A percentile compares a stretch with the other conserved stretches of the same genome.
These are phyloP conservation scores for Hydrochoerus hydrochaeris DNA, from an alignment of 2,113 vertebrate genomes.

Conservation along the genomic window DNA sequence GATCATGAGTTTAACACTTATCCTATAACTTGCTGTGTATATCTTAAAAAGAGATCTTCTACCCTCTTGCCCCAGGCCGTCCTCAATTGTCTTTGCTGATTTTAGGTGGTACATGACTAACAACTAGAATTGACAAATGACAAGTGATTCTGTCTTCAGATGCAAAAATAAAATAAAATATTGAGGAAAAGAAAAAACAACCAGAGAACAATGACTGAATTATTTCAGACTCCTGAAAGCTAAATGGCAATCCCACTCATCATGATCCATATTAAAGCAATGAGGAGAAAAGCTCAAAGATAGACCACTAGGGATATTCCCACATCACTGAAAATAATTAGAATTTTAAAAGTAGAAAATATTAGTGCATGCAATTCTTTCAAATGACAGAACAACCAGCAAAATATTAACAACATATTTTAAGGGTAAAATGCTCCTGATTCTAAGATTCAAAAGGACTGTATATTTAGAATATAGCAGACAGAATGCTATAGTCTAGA, in stretches of 20 bases:
- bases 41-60: not conserved
- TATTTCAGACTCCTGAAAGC: not conserved
- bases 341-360: conserved; percentile 15
- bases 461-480: not conserved
- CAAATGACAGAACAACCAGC: not conserved
- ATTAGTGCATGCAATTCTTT: not conserved
- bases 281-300: not conserved
- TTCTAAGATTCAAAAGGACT: not conserved
- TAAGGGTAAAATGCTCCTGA: not conserved
- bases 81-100: not conserved
- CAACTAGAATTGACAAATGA: conserved; percentile 13
- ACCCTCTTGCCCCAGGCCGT: not conserved
- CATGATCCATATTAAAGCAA: not conserved
- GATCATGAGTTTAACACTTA: conserved; percentile 8
- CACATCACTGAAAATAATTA: conserved; percentile 18
- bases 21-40: not conserved
- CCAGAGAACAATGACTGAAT: not conserved
- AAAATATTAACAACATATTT: not conserved
- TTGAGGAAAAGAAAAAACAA: conserved; percentile 7
- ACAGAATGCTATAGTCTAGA: not conserved
- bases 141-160: not conserved
- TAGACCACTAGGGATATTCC: not conserved
- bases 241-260: not conserved
- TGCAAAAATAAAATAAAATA: not conserved
- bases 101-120: not conserved